Evolutionary conservation across 1,140 invertebrate genomes (phyloP), one percentile per base, ranked within the genome.

Genomic region (Sycophila sp.): DNA sequence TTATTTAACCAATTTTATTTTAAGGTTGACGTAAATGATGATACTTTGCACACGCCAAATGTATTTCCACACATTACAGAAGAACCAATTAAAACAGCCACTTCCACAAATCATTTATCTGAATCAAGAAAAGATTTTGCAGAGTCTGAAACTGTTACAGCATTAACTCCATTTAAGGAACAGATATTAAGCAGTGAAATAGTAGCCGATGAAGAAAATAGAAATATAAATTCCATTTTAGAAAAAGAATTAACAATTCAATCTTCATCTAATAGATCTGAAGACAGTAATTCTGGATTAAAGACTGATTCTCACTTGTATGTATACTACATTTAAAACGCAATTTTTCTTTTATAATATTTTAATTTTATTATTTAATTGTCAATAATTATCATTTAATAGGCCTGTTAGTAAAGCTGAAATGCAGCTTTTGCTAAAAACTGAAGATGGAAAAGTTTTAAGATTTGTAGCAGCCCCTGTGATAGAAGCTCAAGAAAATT

Each of bases 11-110:
- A 13, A 53, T 42, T 74, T 76, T 53, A 34, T n/a, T 24, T 72
- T 51, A 36, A 86, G 84, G 73, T 73, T 47, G 80, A 74, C 53
- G 76, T 76, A 69, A 76, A 78, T 36, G 86, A 88, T 71, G 87
- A 88, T 69, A 82, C 84, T 11, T 64, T 88, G 19, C 86, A 88
- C 51, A 88, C 87, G 4, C 87, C 87, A 2, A 85, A 87, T 63
- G 84, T 88, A 69, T 87, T 88, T 78, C 85, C 86, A 26, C 78
- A 84, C 60, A 83, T 85, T 68, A 76, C 76, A 13, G 82, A 86
- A 49, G 68, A 70, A 47, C 24, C 19, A 19, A 47, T 6, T 47
- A 22, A 17, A 1, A 22, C 42, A 47, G 42, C 24, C 15, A 22
- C 42, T 6, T 7, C 17, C 11, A 47, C n/a, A n/a, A 40, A 40